Base-by-base conservation (phyloP, 2,888 invertebrate species). In the Graphium colonna region DNA sequence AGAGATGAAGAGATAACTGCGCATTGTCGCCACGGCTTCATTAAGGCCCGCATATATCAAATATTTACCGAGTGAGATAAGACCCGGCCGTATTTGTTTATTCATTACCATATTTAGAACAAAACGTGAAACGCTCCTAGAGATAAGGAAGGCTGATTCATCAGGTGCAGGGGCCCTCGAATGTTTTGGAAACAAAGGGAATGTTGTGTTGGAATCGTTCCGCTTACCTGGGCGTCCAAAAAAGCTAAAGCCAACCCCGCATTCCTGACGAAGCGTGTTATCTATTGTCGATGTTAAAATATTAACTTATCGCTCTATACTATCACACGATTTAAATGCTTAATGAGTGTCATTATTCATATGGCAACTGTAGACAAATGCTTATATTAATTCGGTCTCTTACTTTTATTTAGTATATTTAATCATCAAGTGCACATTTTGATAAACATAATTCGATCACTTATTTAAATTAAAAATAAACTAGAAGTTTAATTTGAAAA, bases 11-110 rank as follows among this genome's bases (percentile, higher is more conserved):
- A 71, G 73, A 74, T 74, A 74, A 73, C 63, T 64, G 45, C 50
- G 57, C 58, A 66, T 66, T 69, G 68, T 68, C 61, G 71, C 64
- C 70, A 69, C 62, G 70, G 64, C 72, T 76, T 79, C 75, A 81
- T 80, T 79, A 79, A 66, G 65, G 61, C 75, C 75, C 75, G 77
- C 75, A 74, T 77, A 68, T 65, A 73, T 76, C 73, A 77, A 81
- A 81, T 82, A 79, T 82, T 82, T 79, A 77, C 75, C 52, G 59
- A 70, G 64, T 51, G 55, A 66, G 79, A 80, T 81, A 80, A 79
- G 69, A 58, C 44, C 41, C 46, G 48, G 44, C 21, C 55, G 40
- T 58, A 60, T 52, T 52, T 65, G 63, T 69, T 65, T 68, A 71
- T 64, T 73, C 73, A 71, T 71, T 68, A 73, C 67, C 62, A 64